These are phyloP conservation scores for Drosophila elegans DNA, from an alignment of 1,140 invertebrate genomes.

Conservation along the genomic window DNA sequence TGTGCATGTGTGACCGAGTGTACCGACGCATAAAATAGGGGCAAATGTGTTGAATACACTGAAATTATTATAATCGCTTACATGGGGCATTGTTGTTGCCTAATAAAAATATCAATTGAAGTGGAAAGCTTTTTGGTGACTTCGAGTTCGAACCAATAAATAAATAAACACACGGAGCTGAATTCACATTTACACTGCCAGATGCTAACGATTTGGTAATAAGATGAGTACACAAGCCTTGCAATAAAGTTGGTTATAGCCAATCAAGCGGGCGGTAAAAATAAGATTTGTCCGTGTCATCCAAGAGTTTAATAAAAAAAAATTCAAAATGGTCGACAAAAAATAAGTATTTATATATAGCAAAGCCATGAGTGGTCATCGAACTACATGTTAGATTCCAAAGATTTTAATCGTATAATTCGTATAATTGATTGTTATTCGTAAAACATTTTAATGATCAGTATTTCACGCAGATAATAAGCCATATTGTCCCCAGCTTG, in stretches of 20 bases:
- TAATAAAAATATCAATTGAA: conserved; percentile 19
- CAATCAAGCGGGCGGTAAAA: neutral
- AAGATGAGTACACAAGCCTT: conserved; percentile 1
- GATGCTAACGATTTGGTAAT: conserved; percentile 4
- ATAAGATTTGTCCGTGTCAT: neutral
- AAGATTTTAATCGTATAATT: conserved; percentile 20
- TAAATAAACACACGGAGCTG: conserved; percentile 1
- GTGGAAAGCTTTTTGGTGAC: conserved; percentile 2
- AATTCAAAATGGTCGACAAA: neutral
- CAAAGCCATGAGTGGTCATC: neutral
- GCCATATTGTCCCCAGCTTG: conserved; percentile 14
- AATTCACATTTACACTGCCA: neutral
- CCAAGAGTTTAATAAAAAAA: conserved; percentile 2
- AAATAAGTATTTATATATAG: neutral
- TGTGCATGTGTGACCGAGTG: conserved; percentile 13
- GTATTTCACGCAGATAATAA: neutral
- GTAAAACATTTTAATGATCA: conserved; percentile 43
- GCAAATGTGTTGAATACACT: conserved; percentile 41
- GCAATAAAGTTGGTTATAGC: conserved; percentile 1
- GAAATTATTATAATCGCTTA: neutral
- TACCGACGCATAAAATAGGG: conserved; percentile 35
- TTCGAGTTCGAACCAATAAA: neutral
- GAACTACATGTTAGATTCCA: neutral
- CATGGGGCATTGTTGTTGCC: neutral
- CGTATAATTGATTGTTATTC: conserved; percentile 16